Base-by-base conservation (phyloP, 2,888 invertebrate species). In the Rhyacophila evoluta region DNA sequence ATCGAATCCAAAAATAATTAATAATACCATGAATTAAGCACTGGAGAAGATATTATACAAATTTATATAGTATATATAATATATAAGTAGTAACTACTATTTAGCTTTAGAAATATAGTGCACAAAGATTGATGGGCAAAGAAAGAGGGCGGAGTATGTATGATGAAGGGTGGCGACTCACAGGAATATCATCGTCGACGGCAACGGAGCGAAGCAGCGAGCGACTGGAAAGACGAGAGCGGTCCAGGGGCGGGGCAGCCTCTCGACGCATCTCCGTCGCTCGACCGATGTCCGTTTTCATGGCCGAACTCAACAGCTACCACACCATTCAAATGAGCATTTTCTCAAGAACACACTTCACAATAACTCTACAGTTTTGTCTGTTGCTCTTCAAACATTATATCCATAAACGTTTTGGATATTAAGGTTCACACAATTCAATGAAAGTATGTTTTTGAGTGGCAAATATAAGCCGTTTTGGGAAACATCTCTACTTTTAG, bases 301-400 rank as follows among this genome's bases (percentile, higher is more conserved):
- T 90, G 84, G 93, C 93, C 85, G 93, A 92, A 86, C 93, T 92
- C 90, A 95, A 91, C 87, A 95, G 91, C 95, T 95, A 91, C 82
- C 87, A 85, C 78, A 82, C 83, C 78, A 55, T 55, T 55, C 55
- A 55, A 55, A 55, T 55, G 25, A 55, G 19, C 55, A 55, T 55
- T 55, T 55, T 5, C 55, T 19, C 55, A 55, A 25, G 10, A 19
- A 55, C 55, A 55, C 25, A 10, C 19, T 19, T 55, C 55, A 55
- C 55, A 41, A 41, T 15, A 55, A 55, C 10, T 25, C 19, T 55
- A 55, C 19, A n/a, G n/a, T n/a, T n/a, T 55, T 8, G 25, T 55
- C 10, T 19, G 8, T 55, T 33, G 4, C 29, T 4, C 6, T 33
- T 6, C 4, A 6, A 6, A 33, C 2, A 33, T 33, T 11, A 19